Evolutionary conservation across 2,888 invertebrate genomes (phyloP).

Genomic region (Barypeithes pellucidus): DNA sequence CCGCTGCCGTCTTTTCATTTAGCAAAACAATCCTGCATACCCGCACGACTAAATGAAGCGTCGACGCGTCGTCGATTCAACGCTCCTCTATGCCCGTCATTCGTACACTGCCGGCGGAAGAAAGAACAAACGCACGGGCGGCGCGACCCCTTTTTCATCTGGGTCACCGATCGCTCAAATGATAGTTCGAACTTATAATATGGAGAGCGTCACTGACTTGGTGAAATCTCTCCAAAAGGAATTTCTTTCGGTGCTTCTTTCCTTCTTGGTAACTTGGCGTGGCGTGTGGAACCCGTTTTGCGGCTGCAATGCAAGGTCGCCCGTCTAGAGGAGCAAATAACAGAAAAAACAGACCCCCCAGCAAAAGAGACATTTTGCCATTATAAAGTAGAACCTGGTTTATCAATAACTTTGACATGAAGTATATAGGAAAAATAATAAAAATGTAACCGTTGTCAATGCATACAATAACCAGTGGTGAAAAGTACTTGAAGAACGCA

Average conservation of each 20-base stretch:
- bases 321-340: too few species aligned
- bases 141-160: conserved; percentile 50
- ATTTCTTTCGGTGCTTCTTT: conserved; percentile 47
- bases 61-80: conserved; percentile 11
- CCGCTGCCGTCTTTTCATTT: background rate
- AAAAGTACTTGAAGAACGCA: too few species aligned
- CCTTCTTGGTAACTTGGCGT: too few species aligned
- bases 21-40: conserved; percentile 15
- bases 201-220: conserved; percentile 27
- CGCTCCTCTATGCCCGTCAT: conserved; percentile 35
- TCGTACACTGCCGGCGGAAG: conserved; percentile 42
- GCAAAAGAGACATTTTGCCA: too few species aligned
- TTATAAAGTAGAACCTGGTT: too few species aligned
- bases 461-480: too few species aligned
- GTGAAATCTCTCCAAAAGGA: conserved; percentile 51
- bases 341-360: too few species aligned
- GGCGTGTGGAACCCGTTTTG: too few species aligned
- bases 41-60: conserved; percentile 4
- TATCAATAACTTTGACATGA: too few species aligned
- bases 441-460: too few species aligned
- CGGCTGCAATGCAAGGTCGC: too few species aligned
- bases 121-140: conserved; percentile 31
- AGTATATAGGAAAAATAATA: too few species aligned
- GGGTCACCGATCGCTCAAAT: conserved; percentile 45
- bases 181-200: conserved; percentile 8